Conservation (phyloP, 2,797 vertebrate species). For the Protonibea diacanthus region DNA sequence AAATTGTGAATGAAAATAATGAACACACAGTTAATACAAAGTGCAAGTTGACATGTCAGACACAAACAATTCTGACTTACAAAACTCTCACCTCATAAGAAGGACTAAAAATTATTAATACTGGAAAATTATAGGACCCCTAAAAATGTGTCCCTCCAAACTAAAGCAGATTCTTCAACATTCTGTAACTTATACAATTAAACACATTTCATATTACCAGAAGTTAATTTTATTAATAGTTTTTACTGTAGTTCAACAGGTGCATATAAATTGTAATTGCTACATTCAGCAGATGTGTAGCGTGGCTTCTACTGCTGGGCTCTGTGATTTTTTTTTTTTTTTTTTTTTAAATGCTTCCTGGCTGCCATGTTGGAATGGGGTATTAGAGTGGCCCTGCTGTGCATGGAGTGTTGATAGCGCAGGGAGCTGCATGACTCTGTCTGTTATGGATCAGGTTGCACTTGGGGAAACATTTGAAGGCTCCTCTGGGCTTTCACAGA, state of each 20-base stretch:
- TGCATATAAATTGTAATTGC: constrained; percentile 41
- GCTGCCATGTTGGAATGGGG: constrained; percentile 70
- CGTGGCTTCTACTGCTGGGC: constrained; percentile 40
- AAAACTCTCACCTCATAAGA: background rate
- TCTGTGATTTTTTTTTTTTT: constrained; percentile 50
- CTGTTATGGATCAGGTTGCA: constrained; percentile 78
- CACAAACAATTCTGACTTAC: background rate
- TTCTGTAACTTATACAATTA: background rate
- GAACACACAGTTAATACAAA: too few relatives aligned
- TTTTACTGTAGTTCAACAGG: constrained; percentile 41
- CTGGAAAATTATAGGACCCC: background rate
- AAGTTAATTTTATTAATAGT: constrained; percentile 2
- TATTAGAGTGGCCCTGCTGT: constrained; percentile 72
- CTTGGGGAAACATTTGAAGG: constrained; percentile 72
- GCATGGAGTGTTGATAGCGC: constrained; percentile 75
- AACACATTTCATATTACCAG: background rate
- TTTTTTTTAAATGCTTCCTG: constrained; percentile 48
- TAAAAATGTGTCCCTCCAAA: background rate
- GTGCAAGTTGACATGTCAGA: background rate
- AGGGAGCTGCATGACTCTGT: constrained; percentile 72
- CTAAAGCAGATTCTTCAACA: background rate
- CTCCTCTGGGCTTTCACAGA: constrained; percentile 76
- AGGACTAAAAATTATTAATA: background rate
- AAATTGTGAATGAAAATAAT: too few relatives aligned
- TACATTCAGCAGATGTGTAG: constrained; percentile 51